Base-by-base conservation (phyloP, 1,140 invertebrate species). In the Drosophila erecta region DNA sequence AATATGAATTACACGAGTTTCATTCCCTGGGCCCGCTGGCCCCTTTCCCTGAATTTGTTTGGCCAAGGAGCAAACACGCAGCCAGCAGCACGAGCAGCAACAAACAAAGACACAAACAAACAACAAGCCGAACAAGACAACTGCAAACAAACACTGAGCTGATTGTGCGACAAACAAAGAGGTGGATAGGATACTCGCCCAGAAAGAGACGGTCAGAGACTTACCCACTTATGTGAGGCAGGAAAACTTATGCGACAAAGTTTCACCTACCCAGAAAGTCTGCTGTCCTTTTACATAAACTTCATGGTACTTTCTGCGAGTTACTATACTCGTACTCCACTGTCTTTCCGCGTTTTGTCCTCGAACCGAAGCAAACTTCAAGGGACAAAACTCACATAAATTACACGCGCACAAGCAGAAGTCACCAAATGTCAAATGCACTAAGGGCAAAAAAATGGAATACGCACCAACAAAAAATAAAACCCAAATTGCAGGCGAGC, bases 351-450 rank as follows among this genome's bases (percentile, higher is more conserved):
- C 59, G 60, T 44, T 41, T 54, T 59, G 55, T 55, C 69, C 83
- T 69, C 66, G 65, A 66, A 78, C 65, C 59, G 49, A 85, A 72
- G 75, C 81, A 71, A 86, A 84, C 76, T 84, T 79, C 71, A 76
- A 33, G 61, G 57, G 47, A 57, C 72, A 77, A 78, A 87, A 87
- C 83, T 89, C 84, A 79, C 83, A 87, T 87, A 87, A 87, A 87
- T 87, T 84, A 89, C 79, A 81, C 67, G 62, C 51, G 69, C 75
- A 72, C 78, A 59, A 61, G 75, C 83, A 83, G 74, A 87, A 86
- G 83, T 86, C 83, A 79, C 83, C 81, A 76, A 87, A 89, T 87
- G 83, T 89, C 84, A 87, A 80, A 87, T 84, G 84, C 83, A 87
- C 56, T 74, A 77, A 79, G 77, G 41, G 55, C 46, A 47, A 67